Evolutionary conservation across 1,140 invertebrate genomes (phyloP).

Genomic region (Platyscapa corneri): DNA sequence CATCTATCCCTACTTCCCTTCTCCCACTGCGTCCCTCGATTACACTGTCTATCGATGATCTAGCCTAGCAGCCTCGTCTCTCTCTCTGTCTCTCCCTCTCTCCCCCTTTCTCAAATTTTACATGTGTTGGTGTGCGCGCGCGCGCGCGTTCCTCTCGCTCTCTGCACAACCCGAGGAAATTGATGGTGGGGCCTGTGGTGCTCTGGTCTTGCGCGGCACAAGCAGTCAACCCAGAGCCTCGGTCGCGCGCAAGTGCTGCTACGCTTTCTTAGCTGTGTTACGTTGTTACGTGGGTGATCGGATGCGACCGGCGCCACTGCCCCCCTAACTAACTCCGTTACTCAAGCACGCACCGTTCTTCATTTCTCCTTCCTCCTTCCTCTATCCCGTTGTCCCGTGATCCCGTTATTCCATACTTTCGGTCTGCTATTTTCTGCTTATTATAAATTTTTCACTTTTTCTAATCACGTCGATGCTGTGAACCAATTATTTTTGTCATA

Average conservation of each 20-base stretch:
- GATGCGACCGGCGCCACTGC: slow-evolving; percentile 17
- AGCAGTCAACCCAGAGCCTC: slow-evolving; percentile 73
- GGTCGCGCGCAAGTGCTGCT: slow-evolving; percentile 62
- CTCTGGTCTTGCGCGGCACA: slow-evolving; percentile 72
- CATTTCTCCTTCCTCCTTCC: background rate
- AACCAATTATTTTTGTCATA: background rate
- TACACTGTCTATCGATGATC: slow-evolving; percentile 53
- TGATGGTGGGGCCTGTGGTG: slow-evolving; percentile 63
- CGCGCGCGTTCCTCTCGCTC: slow-evolving; percentile 20
- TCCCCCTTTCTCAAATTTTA: background rate
- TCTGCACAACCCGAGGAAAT: slow-evolving; percentile 40
- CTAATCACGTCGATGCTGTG: background rate
- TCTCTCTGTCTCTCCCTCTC: no score
- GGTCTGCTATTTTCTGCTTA: background rate
- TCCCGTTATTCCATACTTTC: slow-evolving; percentile 2
- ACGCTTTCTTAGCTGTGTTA: slow-evolving; percentile 3
- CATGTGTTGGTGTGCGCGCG: slow-evolving; percentile 4
- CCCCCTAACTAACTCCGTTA: slow-evolving; percentile 22
- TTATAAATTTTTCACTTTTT: background rate
- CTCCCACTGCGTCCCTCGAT: slow-evolving; percentile 51
- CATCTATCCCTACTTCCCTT: slow-evolving; percentile 45
- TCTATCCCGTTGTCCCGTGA: background rate
- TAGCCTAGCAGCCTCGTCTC: slow-evolving; percentile 35
- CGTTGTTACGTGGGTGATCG: slow-evolving; percentile 22
- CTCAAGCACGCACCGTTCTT: background rate